Evolutionary conservation across 1,140 invertebrate species (phyloP).

Genomic region (Ganaspis sp.): DNA sequence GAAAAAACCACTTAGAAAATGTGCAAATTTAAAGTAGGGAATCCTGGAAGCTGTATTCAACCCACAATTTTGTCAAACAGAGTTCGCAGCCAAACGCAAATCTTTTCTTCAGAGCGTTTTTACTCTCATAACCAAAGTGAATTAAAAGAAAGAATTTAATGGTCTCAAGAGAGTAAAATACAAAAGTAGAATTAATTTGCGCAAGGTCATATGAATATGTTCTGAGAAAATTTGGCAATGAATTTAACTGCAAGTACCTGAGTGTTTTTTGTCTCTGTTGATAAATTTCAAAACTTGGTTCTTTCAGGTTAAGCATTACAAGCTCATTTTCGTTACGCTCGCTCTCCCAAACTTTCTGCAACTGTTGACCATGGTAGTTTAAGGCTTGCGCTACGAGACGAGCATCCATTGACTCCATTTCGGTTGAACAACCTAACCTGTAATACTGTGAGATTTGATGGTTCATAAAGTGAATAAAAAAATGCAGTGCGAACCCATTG

Average conservation of each 20-base stretch:
- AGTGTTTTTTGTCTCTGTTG: constrained; percentile 84
- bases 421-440: constrained; percentile 66
- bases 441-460: constrained; percentile 67
- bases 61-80: constrained; percentile 23
- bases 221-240: constrained; percentile 12
- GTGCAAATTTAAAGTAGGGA: neutral
- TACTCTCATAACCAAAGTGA: neutral
- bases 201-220: neutral
- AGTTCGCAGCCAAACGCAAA: constrained; percentile 9
- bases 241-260: constrained; percentile 65
- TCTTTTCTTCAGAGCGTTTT: neutral
- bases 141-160: neutral
- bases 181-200: neutral
- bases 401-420: constrained; percentile 79
- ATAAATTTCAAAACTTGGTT: constrained; percentile 84
- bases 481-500: neutral
- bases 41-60: neutral
- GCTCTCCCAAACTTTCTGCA: constrained; percentile 90
- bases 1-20: constrained; percentile 27
- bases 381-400: constrained; percentile 84
- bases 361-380: constrained; percentile 89
- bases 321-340: constrained; percentile 86
- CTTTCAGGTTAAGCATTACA: constrained; percentile 81
- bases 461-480: constrained; percentile 49
- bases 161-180: neutral